Base-by-base conservation (phyloP, 92 coral and sea anemone species). In the Actinernus sp. region DNA sequence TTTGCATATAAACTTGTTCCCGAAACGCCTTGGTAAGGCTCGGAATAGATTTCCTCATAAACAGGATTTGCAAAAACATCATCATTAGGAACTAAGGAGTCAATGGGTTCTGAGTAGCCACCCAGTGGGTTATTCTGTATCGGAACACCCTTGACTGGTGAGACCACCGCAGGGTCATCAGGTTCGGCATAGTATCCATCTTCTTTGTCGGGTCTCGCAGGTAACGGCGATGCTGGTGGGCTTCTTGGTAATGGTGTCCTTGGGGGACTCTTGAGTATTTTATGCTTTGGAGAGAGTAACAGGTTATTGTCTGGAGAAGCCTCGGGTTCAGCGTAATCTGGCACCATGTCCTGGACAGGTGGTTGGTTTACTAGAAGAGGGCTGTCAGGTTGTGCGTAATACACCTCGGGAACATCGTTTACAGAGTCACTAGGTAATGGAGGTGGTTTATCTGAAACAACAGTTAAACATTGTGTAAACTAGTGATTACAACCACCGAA, bases 21-120 rank as follows among this genome's bases (percentile, higher is more conserved):
- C 12, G 99, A 80, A 36, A 95, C 97, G 1, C 99, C 99, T 48
- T 95, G 93, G 49, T 74, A 84, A 1, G 99, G 99, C 30, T 95
- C 92, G 2, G 99, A 77, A 57, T 95, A 95, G 22, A 95, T 70
- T 19, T 89, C 97, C 54, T 95, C 97, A 55, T 95, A 95, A 13
- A 95, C 84, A 3, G 99, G 99, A 62, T 95, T 95, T 13, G 61
- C 90, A 37, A 91, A 63, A 4, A 86, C 55, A 29, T 76, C 89
- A 29, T 76, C 89, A 14, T 65, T 60, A 14, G 59, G 18, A 5
- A 76, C 62, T 45, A 68, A 48, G 3, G 85, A 86, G 58, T 95
- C 99, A 28, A 91, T 77, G 4, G 99, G 99, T 43, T 95, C 97
- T 25, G 92, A 82, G 51, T 91, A 95, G 24, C 73, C 86, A 6